These are phyloP conservation scores for Nebria salina DNA, from an alignment of 2,888 invertebrate genomes.

Conservation along the genomic window DNA sequence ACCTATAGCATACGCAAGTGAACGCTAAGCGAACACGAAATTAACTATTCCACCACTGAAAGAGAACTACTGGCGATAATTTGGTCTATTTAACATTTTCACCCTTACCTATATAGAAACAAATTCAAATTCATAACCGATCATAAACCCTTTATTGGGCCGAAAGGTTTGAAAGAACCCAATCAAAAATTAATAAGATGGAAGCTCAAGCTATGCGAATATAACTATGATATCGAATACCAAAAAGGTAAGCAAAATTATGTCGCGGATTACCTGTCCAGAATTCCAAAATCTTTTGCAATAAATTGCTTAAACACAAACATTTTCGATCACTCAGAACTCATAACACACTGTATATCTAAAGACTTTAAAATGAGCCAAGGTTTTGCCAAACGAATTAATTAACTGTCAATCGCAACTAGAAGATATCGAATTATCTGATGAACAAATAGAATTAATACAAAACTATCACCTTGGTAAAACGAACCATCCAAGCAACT, in stretches of 20 bases:
- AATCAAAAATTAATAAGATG: slow-evolving; percentile 56
- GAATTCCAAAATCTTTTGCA: slow-evolving; percentile 14
- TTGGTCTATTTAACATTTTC: slow-evolving; percentile 49
- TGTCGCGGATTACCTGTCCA: slow-evolving; percentile 50
- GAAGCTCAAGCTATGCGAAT: slow-evolving; percentile 53
- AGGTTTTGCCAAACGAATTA: background rate
- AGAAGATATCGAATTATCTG: background rate
- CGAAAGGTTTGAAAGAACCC: slow-evolving; percentile 56
- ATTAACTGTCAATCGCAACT: background rate
- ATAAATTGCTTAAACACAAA: background rate
- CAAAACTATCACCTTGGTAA: slow-evolving; percentile 34
- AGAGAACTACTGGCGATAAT: slow-evolving; percentile 50
- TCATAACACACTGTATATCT: slow-evolving; percentile 7
- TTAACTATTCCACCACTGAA: slow-evolving; percentile 48
- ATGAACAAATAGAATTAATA: background rate
- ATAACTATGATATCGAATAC: slow-evolving; percentile 47
- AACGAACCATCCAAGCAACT: slow-evolving; percentile 27
- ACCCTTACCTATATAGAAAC: slow-evolving; percentile 50
- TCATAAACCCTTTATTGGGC: slow-evolving; percentile 55
- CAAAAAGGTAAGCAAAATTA: slow-evolving; percentile 11
- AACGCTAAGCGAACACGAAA: slow-evolving; percentile 47
- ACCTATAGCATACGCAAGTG: slow-evolving; percentile 50
- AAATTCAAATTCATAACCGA: slow-evolving; percentile 57
- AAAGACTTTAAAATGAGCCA: slow-evolving; percentile 5
- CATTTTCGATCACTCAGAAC: slow-evolving; percentile 4